Evolutionary conservation across 1,140 invertebrate species (phyloP).

Genomic region (Apolygus lucorum): DNA sequence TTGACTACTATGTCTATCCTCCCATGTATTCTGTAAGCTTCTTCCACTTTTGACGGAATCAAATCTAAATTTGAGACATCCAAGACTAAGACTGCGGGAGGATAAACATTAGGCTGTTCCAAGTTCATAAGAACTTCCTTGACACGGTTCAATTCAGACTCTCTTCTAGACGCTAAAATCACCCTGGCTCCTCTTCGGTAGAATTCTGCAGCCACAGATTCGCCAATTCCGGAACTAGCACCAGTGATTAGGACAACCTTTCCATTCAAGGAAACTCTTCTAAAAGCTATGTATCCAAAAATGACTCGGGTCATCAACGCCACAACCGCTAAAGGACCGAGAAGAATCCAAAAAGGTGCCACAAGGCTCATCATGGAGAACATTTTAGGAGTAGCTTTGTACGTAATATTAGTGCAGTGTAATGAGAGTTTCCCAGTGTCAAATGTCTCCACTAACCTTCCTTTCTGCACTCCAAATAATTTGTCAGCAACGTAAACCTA

Average conservation of each 20-base stretch:
- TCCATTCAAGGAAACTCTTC: too few species aligned
- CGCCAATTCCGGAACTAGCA: conserved; percentile 88
- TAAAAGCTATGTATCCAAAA: too few species aligned
- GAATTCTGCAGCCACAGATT: conserved; percentile 79
- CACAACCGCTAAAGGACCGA: too few species aligned
- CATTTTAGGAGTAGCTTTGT: too few species aligned
- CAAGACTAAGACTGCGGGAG: conserved; percentile 48
- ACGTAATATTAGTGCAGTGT: too few species aligned
- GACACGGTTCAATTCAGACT: conserved; percentile 68
- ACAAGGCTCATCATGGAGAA: too few species aligned
- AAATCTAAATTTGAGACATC: conserved; percentile 65
- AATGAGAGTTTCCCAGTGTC: too few species aligned
- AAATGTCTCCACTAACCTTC: too few species aligned
- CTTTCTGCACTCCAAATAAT: too few species aligned
- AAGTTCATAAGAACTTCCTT: conserved; percentile 49
- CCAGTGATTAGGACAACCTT: conserved; percentile 91
- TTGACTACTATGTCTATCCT: conserved; percentile 84
- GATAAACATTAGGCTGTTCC: background rate
- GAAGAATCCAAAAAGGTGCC: too few species aligned
- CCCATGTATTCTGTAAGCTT: conserved; percentile 58
- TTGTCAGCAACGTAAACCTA: too few species aligned
- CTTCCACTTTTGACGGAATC: conserved; percentile 52
- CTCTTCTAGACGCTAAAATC: conserved; percentile 70
- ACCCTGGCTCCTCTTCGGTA: conserved; percentile 74
- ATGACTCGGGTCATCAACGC: too few species aligned